Evolutionary conservation across 2,888 invertebrate genomes (phyloP).

Genomic region (Tenthredo mesomela): DNA sequence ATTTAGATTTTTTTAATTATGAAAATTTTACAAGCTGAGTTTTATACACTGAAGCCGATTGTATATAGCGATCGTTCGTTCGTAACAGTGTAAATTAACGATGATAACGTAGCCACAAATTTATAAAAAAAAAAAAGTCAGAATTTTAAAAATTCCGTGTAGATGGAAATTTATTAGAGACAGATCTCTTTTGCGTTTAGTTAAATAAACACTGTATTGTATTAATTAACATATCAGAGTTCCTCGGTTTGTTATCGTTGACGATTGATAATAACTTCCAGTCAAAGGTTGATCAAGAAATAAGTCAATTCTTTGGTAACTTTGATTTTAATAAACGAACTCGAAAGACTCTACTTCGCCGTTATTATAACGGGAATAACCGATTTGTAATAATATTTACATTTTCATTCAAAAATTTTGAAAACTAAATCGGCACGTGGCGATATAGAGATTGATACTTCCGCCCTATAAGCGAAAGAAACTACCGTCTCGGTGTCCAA

Average conservation of each 20-base stretch:
- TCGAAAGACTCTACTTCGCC: neutral
- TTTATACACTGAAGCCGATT: neutral
- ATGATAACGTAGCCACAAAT: neutral
- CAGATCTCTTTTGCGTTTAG: neutral
- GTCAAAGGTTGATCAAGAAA: neutral
- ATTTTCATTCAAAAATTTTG: neutral
- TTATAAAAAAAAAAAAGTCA: neutral
- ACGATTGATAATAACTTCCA: neutral
- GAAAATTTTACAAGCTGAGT: neutral
- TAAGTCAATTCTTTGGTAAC: neutral
- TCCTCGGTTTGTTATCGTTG: neutral
- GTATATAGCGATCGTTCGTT: neutral
- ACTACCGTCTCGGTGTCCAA: conserved; percentile 62
- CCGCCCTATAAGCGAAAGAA: neutral
- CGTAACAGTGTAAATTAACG: neutral
- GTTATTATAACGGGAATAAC: neutral
- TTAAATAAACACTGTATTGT: neutral
- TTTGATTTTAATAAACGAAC: neutral
- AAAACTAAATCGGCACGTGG: conserved; percentile 17
- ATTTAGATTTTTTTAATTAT: neutral
- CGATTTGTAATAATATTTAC: neutral
- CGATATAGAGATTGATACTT: neutral
- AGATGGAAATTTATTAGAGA: neutral
- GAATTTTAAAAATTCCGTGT: neutral
- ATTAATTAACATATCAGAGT: neutral